Evolutionary conservation across 2,113 vertebrate species (phyloP), one percentile per base, ranked within the genome.

Genomic region (Harpagus bidentatus): DNA sequence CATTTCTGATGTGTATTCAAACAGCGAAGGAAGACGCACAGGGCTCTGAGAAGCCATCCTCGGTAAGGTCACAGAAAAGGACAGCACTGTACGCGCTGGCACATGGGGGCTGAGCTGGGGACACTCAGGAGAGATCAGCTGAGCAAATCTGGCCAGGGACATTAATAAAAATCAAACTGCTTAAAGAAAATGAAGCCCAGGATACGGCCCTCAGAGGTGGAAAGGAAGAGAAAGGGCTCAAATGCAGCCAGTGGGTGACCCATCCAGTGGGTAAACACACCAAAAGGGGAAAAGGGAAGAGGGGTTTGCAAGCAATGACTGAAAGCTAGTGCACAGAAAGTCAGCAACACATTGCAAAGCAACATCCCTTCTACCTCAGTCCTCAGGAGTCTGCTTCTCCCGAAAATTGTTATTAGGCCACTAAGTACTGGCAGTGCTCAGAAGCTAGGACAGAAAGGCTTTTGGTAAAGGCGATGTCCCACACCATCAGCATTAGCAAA

Each of bases 1-100:
- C 84, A 40, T 67, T 93, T 96, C 74, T 96, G 91, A 93, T 86
- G 82, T 91, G 69, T 52, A 93, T 70, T 93, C 86, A 93, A 88
- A 93, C 4, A 1, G 84, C 0, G 1, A 88, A 77, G 42, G 74
- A 91, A 86, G 87, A 88, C 1, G 55, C 84, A 89, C 80, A 93
- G 93, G 58, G 70, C 65, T 86, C 69, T 14, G 52, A 79, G 81
- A 89, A 94, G 45, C 61, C 91, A 66, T n/a, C 65, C 59, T 89
- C 4, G 4, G 70, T 95, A 89, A 95, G 94, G 91, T 95, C 97
- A 95, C 53, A 36, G 70, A 38, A 89, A 95, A 95, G 82, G 74
- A 88, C 88, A 85, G 70, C 4, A 1, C 47, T 62, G 53, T 20
- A 42, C 0, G 0, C 53, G 50, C 58, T 13, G 81, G 62, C 71